Percentiles rank a stretch among this genome's conserved stretches.
phyloP scores from a whole-genome alignment of 2,797 vertebrate species.

The Hoplostethus mediterraneus region DNA sequence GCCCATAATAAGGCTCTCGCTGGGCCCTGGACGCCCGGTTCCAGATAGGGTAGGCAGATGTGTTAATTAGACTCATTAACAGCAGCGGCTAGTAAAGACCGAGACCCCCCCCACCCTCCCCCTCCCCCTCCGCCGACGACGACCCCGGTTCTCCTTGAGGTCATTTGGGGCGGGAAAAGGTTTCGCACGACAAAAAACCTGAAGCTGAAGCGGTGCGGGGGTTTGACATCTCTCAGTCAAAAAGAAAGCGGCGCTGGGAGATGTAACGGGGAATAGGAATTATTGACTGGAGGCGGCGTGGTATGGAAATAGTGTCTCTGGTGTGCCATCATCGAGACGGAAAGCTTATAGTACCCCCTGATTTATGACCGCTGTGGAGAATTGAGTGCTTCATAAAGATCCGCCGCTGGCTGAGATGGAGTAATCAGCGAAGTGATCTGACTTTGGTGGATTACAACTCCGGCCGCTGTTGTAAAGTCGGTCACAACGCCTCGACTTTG shows the following conservation, averaged over 20 bases:
- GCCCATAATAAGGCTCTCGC: constrained; percentile 71
- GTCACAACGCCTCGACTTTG: constrained; percentile 67
- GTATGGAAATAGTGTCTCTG: constrained; percentile 76
- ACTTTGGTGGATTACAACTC: constrained; percentile 75
- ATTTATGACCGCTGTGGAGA: constrained; percentile 79
- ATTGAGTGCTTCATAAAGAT: constrained; percentile 82
- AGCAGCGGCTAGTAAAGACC: constrained; percentile 64
- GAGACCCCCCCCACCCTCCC: constrained; percentile 71
- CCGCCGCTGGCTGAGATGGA: constrained; percentile 75
- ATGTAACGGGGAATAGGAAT: constrained; percentile 65
- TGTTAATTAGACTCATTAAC: constrained; percentile 80
- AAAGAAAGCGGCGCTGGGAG: constrained; percentile 34
- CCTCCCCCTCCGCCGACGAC: too few species aligned
- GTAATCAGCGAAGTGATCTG: constrained; percentile 81
- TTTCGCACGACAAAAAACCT: constrained; percentile 44
- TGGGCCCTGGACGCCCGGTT: constrained; percentile 66
- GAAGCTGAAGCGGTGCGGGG: constrained; percentile 25
- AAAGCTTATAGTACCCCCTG: constrained; percentile 69
- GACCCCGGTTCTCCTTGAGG: constrained; percentile 77
- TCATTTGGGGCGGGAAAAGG: constrained; percentile 53
- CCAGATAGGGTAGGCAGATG: constrained; percentile 63
- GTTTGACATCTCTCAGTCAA: constrained; percentile 49
- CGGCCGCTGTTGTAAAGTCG: constrained; percentile 69
- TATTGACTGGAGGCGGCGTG: constrained; percentile 64
- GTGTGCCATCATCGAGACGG: constrained; percentile 70